Conservation (phyloP, 2,888 invertebrate species). For the Drosophila anceps region DNA sequence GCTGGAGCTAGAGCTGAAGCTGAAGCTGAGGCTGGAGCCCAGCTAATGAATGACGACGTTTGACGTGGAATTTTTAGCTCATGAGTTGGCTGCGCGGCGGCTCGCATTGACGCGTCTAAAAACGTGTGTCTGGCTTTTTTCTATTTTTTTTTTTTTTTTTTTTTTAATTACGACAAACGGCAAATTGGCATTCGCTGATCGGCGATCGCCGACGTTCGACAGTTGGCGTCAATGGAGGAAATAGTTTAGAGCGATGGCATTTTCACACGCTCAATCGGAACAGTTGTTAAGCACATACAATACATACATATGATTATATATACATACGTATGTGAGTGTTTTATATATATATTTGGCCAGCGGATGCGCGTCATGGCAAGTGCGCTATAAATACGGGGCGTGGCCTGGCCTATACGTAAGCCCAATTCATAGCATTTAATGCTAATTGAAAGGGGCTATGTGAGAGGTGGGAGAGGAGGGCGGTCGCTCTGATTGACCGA, state of each 20-base stretch:
- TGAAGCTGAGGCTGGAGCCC: constrained; percentile 17
- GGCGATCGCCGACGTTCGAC: constrained; percentile 26
- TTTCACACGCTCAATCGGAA: constrained; percentile 71
- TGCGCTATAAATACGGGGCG: constrained; percentile 43
- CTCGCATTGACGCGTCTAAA: constrained; percentile 24
- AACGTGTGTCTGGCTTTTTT: constrained; percentile 25
- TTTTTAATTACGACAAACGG: constrained; percentile 76
- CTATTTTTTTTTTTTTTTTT: constrained; percentile 21
- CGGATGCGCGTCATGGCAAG: constrained; percentile 70
- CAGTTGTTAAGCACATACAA: constrained; percentile 28
- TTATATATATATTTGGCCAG: constrained; percentile 19
- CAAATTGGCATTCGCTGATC: constrained; percentile 59
- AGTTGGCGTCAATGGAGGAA: constrained; percentile 61
- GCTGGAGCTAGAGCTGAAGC: neutral
- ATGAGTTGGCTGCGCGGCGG: constrained; percentile 59
- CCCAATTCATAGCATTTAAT: constrained; percentile 35
- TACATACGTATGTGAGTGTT: neutral
- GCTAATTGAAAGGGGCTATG: constrained; percentile 18
- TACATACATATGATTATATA: constrained; percentile 1
- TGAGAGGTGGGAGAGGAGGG: no score
- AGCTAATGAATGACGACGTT: constrained; percentile 75
- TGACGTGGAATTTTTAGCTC: constrained; percentile 75
- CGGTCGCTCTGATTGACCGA: constrained; percentile 28
- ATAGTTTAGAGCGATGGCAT: constrained; percentile 66
- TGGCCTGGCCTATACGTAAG: constrained; percentile 31